phyloP scores from a whole-genome alignment of 2,888 invertebrate genomes.

The Muschampia plurimacula region DNA sequence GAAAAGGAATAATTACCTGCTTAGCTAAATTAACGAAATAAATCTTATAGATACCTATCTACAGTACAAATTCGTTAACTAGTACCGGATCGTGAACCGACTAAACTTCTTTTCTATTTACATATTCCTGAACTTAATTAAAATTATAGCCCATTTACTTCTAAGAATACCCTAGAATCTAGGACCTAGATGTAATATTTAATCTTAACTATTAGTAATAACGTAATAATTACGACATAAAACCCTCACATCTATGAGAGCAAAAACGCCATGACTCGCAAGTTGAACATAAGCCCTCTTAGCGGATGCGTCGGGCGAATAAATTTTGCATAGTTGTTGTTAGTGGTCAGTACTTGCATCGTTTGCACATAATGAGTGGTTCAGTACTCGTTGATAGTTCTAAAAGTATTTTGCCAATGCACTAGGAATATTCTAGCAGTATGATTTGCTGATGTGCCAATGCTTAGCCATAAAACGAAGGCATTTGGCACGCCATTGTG shows the following conservation, averaged over 20 bases:
- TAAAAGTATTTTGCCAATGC: background rate
- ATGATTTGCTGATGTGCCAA: conserved; percentile 25
- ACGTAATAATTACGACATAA: conserved; percentile 25
- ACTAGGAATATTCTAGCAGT: conserved; percentile 23
- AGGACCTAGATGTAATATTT: background rate
- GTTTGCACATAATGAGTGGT: conserved; percentile 36
- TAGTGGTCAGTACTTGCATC: conserved; percentile 27
- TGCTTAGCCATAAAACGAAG: conserved; percentile 23
- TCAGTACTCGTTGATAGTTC: conserved; percentile 22
- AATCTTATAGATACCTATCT: no score
- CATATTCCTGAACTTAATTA: no score
- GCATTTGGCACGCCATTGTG: conserved; percentile 17
- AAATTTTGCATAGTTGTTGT: conserved; percentile 31
- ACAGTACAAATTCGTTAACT: no score
- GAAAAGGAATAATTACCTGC: no score
- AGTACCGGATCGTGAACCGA: no score
- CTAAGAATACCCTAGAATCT: no score
- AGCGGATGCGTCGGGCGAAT: conserved; percentile 35
- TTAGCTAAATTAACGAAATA: no score
- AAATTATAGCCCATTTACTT: no score
- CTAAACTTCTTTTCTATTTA: no score
- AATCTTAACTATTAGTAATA: background rate
- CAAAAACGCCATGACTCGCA: conserved; percentile 32
- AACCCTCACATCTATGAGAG: conserved; percentile 21
- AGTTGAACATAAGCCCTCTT: conserved; percentile 23